phyloP scores from a whole-genome alignment of 2,888 invertebrate species.

The Cyclophora punctaria region DNA sequence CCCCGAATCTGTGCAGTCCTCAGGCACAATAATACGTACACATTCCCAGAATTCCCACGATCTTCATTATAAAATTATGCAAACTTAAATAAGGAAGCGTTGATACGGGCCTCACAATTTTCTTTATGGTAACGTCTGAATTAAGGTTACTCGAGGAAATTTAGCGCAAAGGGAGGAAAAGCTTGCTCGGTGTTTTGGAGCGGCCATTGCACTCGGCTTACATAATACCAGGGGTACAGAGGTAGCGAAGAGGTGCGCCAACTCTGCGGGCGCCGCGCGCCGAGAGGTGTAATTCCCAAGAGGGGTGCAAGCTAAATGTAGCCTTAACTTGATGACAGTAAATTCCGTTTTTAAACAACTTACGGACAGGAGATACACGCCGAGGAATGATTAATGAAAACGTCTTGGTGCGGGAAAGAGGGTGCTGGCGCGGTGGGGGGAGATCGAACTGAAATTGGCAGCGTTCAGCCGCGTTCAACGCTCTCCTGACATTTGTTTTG shows the following conservation, averaged over 20 bases:
- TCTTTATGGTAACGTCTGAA: constrained; percentile 34
- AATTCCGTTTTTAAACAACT: constrained; percentile 36
- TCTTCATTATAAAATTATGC: constrained; percentile 30
- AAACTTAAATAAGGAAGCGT: constrained; percentile 18
- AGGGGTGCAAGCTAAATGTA: constrained; percentile 30
- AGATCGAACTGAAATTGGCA: constrained; percentile 68
- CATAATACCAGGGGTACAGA: constrained; percentile 68
- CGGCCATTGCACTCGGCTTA: constrained; percentile 72
- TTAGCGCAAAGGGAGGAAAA: constrained; percentile 39
- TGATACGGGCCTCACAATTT: constrained; percentile 36
- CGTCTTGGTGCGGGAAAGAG: constrained; percentile 46
- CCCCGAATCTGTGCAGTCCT: no score
- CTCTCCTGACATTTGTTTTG: constrained; percentile 44
- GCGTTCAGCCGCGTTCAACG: constrained; percentile 44
- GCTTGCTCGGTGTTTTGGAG: constrained; percentile 48
- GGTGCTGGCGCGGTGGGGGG: constrained; percentile 35
- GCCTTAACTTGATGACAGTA: constrained; percentile 39
- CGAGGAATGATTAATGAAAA: constrained; percentile 57
- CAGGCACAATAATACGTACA: no score
- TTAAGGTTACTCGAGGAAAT: constrained; percentile 43
- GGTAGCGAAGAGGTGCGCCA: constrained; percentile 56
- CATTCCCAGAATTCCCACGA: constrained; percentile 11
- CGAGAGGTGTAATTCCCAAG: constrained; percentile 32
- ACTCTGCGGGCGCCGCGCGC: constrained; percentile 20
- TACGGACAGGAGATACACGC: constrained; percentile 37